Evolutionary conservation across 2,113 vertebrate genomes (phyloP).

Genomic region (Larimichthys crocea): DNA sequence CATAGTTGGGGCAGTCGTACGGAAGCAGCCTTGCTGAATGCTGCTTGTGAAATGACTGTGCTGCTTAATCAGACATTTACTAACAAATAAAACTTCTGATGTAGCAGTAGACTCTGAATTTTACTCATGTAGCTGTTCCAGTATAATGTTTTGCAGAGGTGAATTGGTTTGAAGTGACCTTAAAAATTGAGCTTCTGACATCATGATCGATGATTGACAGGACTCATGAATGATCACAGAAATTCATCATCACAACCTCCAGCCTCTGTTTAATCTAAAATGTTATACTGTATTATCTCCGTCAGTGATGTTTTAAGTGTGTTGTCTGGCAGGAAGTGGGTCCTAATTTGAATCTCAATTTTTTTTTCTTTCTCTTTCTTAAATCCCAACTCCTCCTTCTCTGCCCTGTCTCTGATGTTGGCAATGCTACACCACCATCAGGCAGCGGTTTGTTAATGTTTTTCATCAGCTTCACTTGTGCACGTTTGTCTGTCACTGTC

Average conservation of each 20-base stretch:
- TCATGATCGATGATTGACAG: not conserved
- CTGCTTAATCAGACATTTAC: slow-evolving; percentile 23
- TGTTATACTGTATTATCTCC: slow-evolving; percentile 64
- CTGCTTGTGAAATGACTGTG: slow-evolving; percentile 52
- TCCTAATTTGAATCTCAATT: slow-evolving; percentile 74
- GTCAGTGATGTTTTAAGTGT: slow-evolving; percentile 54
- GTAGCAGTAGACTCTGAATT: slow-evolving; percentile 8
- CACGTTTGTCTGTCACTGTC: slow-evolving; percentile 73
- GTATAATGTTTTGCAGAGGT: slow-evolving; percentile 67
- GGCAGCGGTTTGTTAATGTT: slow-evolving; percentile 93
- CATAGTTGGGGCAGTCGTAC: slow-evolving; percentile 28
- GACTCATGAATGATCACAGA: not conserved
- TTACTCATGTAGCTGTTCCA: slow-evolving; percentile 26
- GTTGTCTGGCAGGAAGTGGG: slow-evolving; percentile 50
- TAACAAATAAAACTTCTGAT: slow-evolving; percentile 7
- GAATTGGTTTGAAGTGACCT: slow-evolving; percentile 1
- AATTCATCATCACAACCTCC: slow-evolving; percentile 9
- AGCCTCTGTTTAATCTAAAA: slow-evolving; percentile 41
- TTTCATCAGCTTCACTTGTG: slow-evolving; percentile 82
- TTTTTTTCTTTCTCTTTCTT: slow-evolving; percentile 74
- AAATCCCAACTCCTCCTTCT: slow-evolving; percentile 68
- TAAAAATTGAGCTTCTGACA: not conserved
- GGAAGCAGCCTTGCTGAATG: slow-evolving; percentile 53
- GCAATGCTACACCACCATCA: slow-evolving; percentile 86
- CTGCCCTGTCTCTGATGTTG: slow-evolving; percentile 85